A percentile compares a stretch with the other conserved stretches of the same genome.
Conservation (phyloP, 2,888 invertebrate species). For the Rhingia rostrata region DNA sequence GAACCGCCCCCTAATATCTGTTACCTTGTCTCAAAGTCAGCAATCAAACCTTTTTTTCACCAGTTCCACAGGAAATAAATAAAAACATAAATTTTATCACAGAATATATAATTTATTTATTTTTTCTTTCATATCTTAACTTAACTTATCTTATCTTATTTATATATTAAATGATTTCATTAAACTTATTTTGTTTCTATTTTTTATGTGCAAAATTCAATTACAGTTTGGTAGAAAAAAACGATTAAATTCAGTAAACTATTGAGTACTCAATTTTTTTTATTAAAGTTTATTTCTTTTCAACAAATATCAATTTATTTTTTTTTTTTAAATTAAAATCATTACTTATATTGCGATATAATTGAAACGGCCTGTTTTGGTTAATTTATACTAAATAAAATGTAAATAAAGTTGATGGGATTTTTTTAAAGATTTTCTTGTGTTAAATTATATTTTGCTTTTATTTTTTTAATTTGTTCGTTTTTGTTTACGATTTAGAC, state of each 20-base stretch:
- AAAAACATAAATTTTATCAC: conserved; percentile 56
- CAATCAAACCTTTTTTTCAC: no score
- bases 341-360: background rate
- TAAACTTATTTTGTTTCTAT: conserved; percentile 30
- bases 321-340: conserved; percentile 18
- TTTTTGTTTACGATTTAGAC: conserved; percentile 13
- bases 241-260: conserved; percentile 50
- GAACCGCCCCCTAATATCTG: no score
- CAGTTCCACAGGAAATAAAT: background rate
- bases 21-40: no score
- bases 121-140: conserved; percentile 43
- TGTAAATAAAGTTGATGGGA: background rate
- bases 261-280: conserved; percentile 37
- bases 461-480: background rate
- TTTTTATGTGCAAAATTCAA: conserved; percentile 52
- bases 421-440: background rate
- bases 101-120: conserved; percentile 74
- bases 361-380: no score
- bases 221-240: conserved; percentile 66
- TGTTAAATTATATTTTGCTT: conserved; percentile 1
- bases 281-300: conserved; percentile 11
- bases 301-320: conserved; percentile 35
- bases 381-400: background rate
- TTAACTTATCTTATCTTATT: conserved; percentile 41
- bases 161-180: conserved; percentile 55